A percentile compares a stretch with the other conserved stretches of the same genome.
Conservation (phyloP, 2,797 vertebrate species). For the Propithecus perrieri region DNA sequence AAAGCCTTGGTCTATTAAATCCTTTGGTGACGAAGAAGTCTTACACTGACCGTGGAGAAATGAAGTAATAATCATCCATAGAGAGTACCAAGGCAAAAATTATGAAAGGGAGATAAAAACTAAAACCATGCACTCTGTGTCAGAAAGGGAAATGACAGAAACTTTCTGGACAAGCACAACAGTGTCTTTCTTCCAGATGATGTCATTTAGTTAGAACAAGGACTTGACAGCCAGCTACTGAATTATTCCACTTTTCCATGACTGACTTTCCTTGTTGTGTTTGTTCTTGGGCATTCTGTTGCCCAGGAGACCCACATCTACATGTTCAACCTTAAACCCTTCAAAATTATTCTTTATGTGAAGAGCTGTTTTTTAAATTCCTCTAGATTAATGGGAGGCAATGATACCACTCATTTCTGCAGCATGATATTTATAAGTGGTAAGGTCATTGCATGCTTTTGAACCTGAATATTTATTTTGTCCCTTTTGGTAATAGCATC, state of each 20-base stretch:
- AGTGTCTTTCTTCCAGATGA: conserved; percentile 73
- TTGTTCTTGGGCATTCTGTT: conserved; percentile 62
- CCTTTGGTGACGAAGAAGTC: neutral
- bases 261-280: conserved; percentile 75
- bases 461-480: neutral
- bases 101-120: neutral
- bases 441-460: neutral
- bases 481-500: neutral
- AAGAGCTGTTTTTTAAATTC: neutral
- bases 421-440: neutral
- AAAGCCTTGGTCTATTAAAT: neutral
- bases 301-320: neutral
- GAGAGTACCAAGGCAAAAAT: neutral
- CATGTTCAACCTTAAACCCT: conserved; percentile 17
- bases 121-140: neutral
- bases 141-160: neutral
- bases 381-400: neutral
- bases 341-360: neutral
- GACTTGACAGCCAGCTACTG: neutral
- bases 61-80: neutral
- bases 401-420: neutral
- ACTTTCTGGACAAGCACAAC: conserved; percentile 24
- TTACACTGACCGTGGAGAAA: neutral
- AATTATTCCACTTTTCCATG: conserved; percentile 58
- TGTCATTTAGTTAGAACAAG: conserved; percentile 61